These are phyloP conservation scores for Chrysotoxum bicinctum DNA, from an alignment of 2,888 invertebrate genomes.

Conservation along the genomic window DNA sequence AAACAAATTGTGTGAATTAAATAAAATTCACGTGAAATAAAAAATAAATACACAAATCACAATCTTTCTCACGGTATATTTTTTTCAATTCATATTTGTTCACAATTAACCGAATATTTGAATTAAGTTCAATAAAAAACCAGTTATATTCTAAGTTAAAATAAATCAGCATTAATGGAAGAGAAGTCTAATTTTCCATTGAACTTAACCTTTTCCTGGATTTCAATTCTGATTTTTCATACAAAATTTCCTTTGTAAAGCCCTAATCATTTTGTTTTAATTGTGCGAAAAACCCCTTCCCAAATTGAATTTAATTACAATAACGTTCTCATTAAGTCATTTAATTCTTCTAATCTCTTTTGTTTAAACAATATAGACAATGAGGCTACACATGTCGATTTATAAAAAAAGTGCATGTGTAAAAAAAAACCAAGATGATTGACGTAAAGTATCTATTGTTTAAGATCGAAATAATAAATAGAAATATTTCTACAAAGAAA, in stretches of 20 bases:
- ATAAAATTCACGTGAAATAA: not conserved
- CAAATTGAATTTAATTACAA: not conserved
- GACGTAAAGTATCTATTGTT: slow-evolving; percentile 1
- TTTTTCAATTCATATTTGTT: not conserved
- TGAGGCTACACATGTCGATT: not conserved
- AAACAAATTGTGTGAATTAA: not conserved
- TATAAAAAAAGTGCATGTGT: not conserved
- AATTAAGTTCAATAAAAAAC: too few species aligned
- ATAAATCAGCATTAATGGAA: too few species aligned
- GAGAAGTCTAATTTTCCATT: not conserved
- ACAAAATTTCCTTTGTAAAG: not conserved
- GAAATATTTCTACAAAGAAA: not conserved
- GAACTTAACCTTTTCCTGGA: not conserved
- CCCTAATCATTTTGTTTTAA: not conserved
- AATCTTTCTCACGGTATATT: not conserved
- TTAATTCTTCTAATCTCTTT: slow-evolving; percentile 16
- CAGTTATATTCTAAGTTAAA: too few species aligned
- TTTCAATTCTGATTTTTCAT: not conserved
- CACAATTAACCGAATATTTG: too few species aligned
- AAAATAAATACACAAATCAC: too few species aligned
- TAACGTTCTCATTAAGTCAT: slow-evolving; percentile 23
- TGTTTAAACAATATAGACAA: slow-evolving; percentile 6
- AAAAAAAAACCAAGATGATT: slow-evolving; percentile 17
- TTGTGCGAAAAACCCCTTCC: not conserved
- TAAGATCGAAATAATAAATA: not conserved